phyloP scores from a whole-genome alignment of 2,113 vertebrate genomes.

The Pardalotus punctatus region DNA sequence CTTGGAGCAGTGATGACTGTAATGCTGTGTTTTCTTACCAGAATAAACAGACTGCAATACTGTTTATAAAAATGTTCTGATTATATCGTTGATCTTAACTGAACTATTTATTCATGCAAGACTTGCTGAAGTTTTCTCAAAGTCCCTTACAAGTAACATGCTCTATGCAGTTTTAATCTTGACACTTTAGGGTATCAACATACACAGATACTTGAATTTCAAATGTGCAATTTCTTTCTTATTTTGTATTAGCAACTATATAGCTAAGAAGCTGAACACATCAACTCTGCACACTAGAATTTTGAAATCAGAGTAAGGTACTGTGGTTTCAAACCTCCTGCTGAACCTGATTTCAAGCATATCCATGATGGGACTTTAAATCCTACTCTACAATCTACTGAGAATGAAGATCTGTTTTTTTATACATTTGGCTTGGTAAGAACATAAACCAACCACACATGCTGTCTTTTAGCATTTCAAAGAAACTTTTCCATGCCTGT shows the following conservation, averaged over 20 bases:
- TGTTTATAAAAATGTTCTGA: background rate
- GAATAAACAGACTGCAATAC: background rate
- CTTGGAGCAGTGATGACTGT: background rate
- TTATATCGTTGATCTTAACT: background rate
- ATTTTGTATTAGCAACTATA: background rate
- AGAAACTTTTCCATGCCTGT: background rate
- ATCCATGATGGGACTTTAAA: background rate
- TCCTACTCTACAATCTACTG: background rate
- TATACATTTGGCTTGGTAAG: background rate
- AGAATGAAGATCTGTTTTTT: background rate
- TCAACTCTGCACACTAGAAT: background rate
- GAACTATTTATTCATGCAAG: background rate
- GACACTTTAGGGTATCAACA: background rate
- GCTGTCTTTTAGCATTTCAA: background rate
- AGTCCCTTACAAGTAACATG: background rate
- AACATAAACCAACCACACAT: background rate
- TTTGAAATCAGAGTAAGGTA: background rate
- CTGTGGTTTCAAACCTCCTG: background rate
- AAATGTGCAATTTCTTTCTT: background rate
- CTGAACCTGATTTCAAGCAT: background rate
- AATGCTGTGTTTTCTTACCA: background rate
- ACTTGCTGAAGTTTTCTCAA: background rate
- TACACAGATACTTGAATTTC: background rate
- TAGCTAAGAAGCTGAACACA: background rate
- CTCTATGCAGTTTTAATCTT: background rate